These are phyloP conservation scores for Phyllotis vaccarum DNA, from an alignment of 2,797 vertebrate species.

Conservation along the genomic window DNA sequence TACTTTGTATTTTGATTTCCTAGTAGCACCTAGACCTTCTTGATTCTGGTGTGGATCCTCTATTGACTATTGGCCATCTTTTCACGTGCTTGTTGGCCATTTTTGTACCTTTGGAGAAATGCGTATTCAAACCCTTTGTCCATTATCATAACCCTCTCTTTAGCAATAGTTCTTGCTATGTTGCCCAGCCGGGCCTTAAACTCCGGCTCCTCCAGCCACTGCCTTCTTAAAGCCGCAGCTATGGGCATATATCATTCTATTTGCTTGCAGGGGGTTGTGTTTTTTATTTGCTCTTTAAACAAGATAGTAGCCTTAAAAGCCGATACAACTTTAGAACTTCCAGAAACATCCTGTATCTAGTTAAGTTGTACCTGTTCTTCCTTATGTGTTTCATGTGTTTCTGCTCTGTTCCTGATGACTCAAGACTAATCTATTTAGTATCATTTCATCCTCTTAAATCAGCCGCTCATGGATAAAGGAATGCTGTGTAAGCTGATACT, in stretches of 20 bases:
- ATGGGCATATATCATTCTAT: neutral
- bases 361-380: slow-evolving; percentile 41
- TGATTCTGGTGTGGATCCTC: slow-evolving; percentile 8
- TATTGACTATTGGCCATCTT: neutral
- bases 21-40: neutral
- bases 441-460: slow-evolving; percentile 1
- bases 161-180: neutral
- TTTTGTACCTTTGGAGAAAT: slow-evolving; percentile 33
- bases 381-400: slow-evolving; percentile 28
- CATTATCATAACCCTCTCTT: neutral
- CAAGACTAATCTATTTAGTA: slow-evolving; percentile 1
- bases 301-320: neutral
- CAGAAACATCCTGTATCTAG: neutral
- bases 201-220: neutral
- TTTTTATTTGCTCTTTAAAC: slow-evolving; percentile 15
- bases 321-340: slow-evolving; percentile 27
- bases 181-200: neutral
- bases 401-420: slow-evolving; percentile 18
- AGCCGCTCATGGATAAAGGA: slow-evolving; percentile 7
- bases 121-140: neutral
- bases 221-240: neutral
- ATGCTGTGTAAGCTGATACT: neutral
- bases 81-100: neutral
- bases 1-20: neutral
- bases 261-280: neutral